Percentiles rank a stretch among this genome's conserved stretches.
Evolutionary conservation across 2,113 vertebrate species (phyloP).

Genomic region (Speoplatyrhinus poulsoni): DNA sequence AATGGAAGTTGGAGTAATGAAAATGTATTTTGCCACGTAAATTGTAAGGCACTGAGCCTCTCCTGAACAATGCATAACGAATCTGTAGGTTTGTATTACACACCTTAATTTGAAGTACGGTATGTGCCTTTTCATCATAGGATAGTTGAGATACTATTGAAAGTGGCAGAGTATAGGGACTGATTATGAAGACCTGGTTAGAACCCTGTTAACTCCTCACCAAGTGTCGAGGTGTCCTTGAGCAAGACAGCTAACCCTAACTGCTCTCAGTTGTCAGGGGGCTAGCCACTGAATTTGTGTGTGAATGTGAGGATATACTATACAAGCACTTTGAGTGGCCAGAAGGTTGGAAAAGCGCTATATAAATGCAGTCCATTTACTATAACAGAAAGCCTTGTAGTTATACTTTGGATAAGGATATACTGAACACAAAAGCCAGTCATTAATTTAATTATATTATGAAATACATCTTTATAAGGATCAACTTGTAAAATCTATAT

Average conservation of each 20-base stretch:
- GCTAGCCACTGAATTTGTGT: too few relatives aligned
- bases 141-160: background rate
- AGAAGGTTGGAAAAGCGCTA: background rate
- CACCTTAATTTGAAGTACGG: background rate
- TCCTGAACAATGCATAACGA: constrained; percentile 44
- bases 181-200: too few relatives aligned
- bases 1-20: too few relatives aligned
- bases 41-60: background rate
- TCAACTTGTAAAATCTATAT: constrained; percentile 41
- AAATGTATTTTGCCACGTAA: background rate
- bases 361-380: too few relatives aligned
- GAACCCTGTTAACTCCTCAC: too few relatives aligned
- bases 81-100: constrained; percentile 9
- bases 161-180: too few relatives aligned
- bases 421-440: constrained; percentile 16
- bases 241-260: too few relatives aligned
- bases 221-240: too few relatives aligned
- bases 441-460: constrained; percentile 29
- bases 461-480: constrained; percentile 20
- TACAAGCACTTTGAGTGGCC: too few relatives aligned
- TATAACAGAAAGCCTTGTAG: constrained; percentile 15
- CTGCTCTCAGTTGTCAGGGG: too few relatives aligned
- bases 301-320: too few relatives aligned
- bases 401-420: constrained; percentile 45
- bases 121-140: constrained; percentile 3